Conservation (phyloP, 2,797 vertebrate genomes). For the Urocyon cinereoargenteus region DNA sequence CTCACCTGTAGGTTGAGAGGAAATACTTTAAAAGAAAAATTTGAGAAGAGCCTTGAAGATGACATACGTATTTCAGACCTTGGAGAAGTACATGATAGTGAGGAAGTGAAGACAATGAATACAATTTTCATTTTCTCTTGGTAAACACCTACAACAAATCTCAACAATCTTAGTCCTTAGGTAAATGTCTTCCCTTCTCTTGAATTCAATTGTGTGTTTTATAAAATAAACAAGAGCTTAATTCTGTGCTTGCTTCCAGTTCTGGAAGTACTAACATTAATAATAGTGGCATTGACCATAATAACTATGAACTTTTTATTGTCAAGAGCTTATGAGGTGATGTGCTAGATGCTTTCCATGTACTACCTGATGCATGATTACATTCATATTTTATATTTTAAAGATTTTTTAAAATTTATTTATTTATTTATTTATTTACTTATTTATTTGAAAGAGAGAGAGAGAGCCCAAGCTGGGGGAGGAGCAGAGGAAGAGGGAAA, state of each 20-base stretch:
- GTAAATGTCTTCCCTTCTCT: neutral
- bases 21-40: neutral
- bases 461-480: neutral
- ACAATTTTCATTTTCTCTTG: neutral
- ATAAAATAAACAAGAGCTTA: neutral
- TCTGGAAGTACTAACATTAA: neutral
- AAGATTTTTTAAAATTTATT: neutral
- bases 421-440: neutral
- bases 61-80: neutral
- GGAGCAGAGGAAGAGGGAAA: neutral
- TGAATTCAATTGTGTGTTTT: neutral
- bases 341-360: neutral
- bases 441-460: neutral
- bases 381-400: neutral
- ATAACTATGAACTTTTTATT: neutral
- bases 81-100: neutral
- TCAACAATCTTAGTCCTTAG: neutral
- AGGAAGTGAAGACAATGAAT: neutral
- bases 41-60: neutral
- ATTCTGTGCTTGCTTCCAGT: neutral
- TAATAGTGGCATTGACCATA: neutral
- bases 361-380: neutral
- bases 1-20: neutral
- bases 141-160: neutral
- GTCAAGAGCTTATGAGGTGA: neutral